Evolutionary conservation across 2,888 invertebrate species (phyloP).

Genomic region (Andrena marginata): DNA sequence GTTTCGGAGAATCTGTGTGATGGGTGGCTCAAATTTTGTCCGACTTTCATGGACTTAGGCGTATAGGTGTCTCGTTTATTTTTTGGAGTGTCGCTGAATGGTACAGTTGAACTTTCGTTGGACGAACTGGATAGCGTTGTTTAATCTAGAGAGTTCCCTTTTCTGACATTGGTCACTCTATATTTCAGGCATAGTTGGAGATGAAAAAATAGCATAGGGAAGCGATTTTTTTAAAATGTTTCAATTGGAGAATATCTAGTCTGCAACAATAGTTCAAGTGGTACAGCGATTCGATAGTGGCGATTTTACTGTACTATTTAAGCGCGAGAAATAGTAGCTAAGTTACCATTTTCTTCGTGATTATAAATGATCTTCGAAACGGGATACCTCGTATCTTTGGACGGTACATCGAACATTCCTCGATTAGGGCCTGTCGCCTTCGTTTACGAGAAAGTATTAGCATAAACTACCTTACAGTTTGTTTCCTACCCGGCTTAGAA

Average conservation of each 20-base stretch:
- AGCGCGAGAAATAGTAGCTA: too few species aligned
- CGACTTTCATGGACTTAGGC: background rate
- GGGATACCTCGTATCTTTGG: slow-evolving; percentile 38
- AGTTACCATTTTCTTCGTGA: background rate
- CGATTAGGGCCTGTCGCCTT: slow-evolving; percentile 53
- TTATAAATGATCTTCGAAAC: background rate
- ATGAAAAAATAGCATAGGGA: too few species aligned
- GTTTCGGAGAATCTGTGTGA: background rate
- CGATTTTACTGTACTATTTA: too few species aligned
- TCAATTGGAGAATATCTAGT: too few species aligned
- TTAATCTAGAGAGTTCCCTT: too few species aligned
- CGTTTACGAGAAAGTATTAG: slow-evolving; percentile 67
- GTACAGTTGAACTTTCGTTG: too few species aligned
- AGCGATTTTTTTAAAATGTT: too few species aligned
- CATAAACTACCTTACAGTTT: slow-evolving; percentile 41
- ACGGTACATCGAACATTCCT: slow-evolving; percentile 63
- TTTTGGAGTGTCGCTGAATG: background rate
- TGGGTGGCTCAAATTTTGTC: background rate
- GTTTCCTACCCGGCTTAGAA: slow-evolving; percentile 40
- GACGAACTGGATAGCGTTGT: too few species aligned
- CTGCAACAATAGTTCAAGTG: too few species aligned
- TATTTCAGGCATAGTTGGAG: too few species aligned
- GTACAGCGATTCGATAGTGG: too few species aligned
- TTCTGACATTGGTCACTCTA: too few species aligned
- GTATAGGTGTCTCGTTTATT: slow-evolving; percentile 10